Percentiles rank a stretch among this genome's conserved stretches.
Conservation (phyloP, 2,888 invertebrate genomes). For the Aleiodes testaceus region DNA sequence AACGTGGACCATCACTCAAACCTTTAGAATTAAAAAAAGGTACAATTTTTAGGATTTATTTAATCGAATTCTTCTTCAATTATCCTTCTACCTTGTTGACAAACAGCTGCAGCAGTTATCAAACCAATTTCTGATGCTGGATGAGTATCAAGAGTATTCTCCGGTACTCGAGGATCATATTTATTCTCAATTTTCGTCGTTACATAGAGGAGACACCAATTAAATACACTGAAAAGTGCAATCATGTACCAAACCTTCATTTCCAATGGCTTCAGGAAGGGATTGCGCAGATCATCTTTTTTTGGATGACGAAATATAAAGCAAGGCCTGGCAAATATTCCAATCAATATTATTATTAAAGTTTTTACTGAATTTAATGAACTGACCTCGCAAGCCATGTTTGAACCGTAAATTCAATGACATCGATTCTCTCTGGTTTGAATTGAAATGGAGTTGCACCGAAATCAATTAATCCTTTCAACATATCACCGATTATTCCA, state of each 20-base stretch:
- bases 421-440: conserved; percentile 76
- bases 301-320: conserved; percentile 83
- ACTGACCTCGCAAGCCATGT: conserved; percentile 78
- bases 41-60: background rate
- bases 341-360: background rate
- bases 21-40: conserved; percentile 66
- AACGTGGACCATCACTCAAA: conserved; percentile 69
- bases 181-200: conserved; percentile 55
- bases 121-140: conserved; percentile 63
- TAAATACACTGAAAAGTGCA: conserved; percentile 63
- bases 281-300: conserved; percentile 76
- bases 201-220: conserved; percentile 57
- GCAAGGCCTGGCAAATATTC: conserved; percentile 73
- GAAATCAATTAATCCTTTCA: conserved; percentile 75
- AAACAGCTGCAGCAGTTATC: conserved; percentile 72
- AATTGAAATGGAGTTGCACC: conserved; percentile 81
- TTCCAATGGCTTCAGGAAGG: conserved; percentile 79
- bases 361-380: background rate
- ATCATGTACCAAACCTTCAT: conserved; percentile 76
- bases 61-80: background rate
- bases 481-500: conserved; percentile 64
- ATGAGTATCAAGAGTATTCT: conserved; percentile 50
- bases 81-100: conserved; percentile 72
- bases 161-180: conserved; percentile 42
- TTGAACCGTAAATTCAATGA: conserved; percentile 77